Base-by-base conservation (phyloP, 2,888 invertebrate genomes). In the Chouioia cunea region DNA sequence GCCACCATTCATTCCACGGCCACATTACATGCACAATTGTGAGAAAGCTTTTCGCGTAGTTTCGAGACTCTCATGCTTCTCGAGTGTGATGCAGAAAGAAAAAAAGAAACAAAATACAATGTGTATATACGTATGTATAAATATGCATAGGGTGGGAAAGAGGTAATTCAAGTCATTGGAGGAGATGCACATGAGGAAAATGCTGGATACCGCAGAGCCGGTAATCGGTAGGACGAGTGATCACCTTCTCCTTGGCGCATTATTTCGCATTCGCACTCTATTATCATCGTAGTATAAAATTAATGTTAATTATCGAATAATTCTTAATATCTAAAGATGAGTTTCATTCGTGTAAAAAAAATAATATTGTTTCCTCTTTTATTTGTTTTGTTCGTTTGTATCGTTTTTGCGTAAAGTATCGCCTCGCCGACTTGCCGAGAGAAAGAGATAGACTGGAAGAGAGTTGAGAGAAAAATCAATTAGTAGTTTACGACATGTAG, bases 161-260 rank as follows among this genome's bases (percentile, higher is more conserved):
- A 52, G 59, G 14, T 10, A 22, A 18, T 20, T 56, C 70, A 77
- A 85, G 85, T 83, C 83, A 80, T 75, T 84, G 85, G 83, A 85
- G 84, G 85, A 85, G 82, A 83, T 81, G 83, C 76, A 59, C 62
- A 16, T 6, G 56, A 18, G 6, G 8, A 67, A 71, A 74, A 74
- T 72, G 65, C 67, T 63, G 74, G 79, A 81, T n/a, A 85, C 85
- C 83, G 81, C 82, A 80, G 78, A 75, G 76, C 81, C 80, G 75
- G 67, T 76, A 65, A 69, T 65, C 27, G 60, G 67, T 75, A 81
- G 79, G 79, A 79, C 76, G 79, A 78, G 77, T 65, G 52, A 71
- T 64, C 23, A 53, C 23, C 16, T 22, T 81, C 79, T 80, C 79
- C 71, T 78, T 76, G 75, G 77, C 76, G 85, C 80, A 81, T 85